A percentile compares a stretch with the other conserved stretches of the same genome.
phyloP scores from a whole-genome alignment of 2,888 invertebrate genomes.

The Leucoma salicis region DNA sequence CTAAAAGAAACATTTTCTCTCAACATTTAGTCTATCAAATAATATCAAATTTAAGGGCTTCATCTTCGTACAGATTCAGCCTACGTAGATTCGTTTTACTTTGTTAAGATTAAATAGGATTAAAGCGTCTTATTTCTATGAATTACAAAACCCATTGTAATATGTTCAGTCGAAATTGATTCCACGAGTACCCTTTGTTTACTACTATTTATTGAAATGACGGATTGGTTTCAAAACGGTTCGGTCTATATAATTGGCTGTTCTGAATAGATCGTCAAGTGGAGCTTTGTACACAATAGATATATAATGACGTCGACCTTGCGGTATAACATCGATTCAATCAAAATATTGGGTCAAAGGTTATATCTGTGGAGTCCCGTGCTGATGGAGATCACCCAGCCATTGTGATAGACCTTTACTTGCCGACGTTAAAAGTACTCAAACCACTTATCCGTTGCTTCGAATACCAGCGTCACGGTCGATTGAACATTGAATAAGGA shows the following conservation, averaged over 20 bases:
- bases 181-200: slow-evolving; percentile 38
- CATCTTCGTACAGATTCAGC: no score
- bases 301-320: slow-evolving; percentile 62
- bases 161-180: slow-evolving; percentile 30
- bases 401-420: slow-evolving; percentile 50
- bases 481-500: slow-evolving; percentile 57
- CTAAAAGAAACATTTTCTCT: no score
- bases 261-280: slow-evolving; percentile 47
- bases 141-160: slow-evolving; percentile 19
- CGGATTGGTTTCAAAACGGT: slow-evolving; percentile 50
- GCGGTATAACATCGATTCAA: slow-evolving; percentile 62
- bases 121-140: slow-evolving; percentile 21
- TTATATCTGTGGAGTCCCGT: slow-evolving; percentile 55
- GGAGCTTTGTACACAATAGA: slow-evolving; percentile 51
- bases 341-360: slow-evolving; percentile 73
- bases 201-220: slow-evolving; percentile 37
- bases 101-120: slow-evolving; percentile 17
- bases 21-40: no score
- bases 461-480: slow-evolving; percentile 68
- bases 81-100: no score
- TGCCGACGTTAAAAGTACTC: slow-evolving; percentile 55
- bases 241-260: slow-evolving; percentile 52
- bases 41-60: no score
- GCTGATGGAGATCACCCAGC: slow-evolving; percentile 31
- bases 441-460: slow-evolving; percentile 52